Evolutionary conservation across 2,888 invertebrate species (phyloP).

Genomic region (Meiosimyza platycephala): DNA sequence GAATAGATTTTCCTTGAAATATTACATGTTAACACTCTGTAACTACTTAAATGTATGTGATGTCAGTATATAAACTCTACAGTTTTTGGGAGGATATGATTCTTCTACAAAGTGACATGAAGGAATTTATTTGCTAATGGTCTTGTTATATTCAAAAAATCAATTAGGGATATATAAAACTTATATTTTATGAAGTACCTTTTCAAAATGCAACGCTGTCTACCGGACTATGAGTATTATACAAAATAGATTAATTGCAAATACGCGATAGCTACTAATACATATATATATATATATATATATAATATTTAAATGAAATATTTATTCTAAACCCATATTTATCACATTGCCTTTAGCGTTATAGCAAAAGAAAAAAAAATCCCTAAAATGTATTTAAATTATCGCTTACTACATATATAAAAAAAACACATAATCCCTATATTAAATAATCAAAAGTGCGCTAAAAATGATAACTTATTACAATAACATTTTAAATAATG

Average conservation of each 20-base stretch:
- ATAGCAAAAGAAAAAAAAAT: slow-evolving; percentile 25
- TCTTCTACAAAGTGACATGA: background rate
- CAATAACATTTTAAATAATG: slow-evolving; percentile 50
- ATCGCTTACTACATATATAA: background rate
- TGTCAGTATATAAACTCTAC: background rate
- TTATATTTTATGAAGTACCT: too few species aligned
- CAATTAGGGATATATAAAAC: background rate
- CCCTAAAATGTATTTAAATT: background rate
- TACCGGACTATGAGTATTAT: background rate
- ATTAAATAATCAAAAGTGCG: slow-evolving; percentile 34
- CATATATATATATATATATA: slow-evolving; percentile 6
- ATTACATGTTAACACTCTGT: too few species aligned
- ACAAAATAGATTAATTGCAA: background rate
- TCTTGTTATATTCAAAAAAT: slow-evolving; percentile 2
- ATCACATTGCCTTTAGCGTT: slow-evolving; percentile 36
- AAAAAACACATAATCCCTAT: slow-evolving; percentile 25
- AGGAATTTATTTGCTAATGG: too few species aligned
- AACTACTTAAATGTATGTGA: background rate
- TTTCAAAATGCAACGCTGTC: background rate
- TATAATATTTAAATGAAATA: slow-evolving; percentile 11
- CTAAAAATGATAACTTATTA: slow-evolving; percentile 40
- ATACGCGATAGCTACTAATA: background rate
- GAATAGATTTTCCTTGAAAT: too few species aligned
- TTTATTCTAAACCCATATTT: slow-evolving; percentile 36
- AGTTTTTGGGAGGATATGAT: background rate